Evolutionary conservation across 1,140 invertebrate species (phyloP).

Genomic region (Heliconius congener): DNA sequence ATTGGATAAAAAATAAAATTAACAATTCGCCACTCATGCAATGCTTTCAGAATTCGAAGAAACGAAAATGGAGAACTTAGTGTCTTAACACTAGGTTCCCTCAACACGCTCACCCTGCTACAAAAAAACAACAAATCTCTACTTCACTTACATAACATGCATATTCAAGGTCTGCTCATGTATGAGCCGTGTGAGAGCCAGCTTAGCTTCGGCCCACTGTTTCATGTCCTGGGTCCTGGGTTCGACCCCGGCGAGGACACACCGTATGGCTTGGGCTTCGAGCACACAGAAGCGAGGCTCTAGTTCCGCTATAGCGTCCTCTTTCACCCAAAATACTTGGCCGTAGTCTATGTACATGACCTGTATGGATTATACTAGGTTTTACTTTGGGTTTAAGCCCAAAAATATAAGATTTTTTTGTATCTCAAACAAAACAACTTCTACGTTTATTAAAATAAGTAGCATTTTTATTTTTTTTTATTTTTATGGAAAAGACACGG

Average conservation of each 20-base stretch:
- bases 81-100: too few relatives aligned
- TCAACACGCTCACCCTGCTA: too few relatives aligned
- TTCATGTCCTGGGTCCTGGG: constrained; percentile 19
- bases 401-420: too few relatives aligned
- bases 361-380: constrained; percentile 33
- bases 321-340: constrained; percentile 62
- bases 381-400: too few relatives aligned
- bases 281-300: constrained; percentile 48
- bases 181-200: constrained; percentile 37
- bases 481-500: too few relatives aligned
- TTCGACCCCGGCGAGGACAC: constrained; percentile 56
- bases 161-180: constrained; percentile 46
- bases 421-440: too few relatives aligned
- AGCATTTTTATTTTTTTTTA: too few relatives aligned
- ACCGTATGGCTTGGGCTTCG: constrained; percentile 54
- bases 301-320: constrained; percentile 52
- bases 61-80: too few relatives aligned
- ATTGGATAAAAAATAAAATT: too few relatives aligned
- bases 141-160: constrained; percentile 49
- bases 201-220: constrained; percentile 48
- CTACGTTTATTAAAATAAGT: too few relatives aligned
- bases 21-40: too few relatives aligned
- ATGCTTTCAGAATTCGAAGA: too few relatives aligned
- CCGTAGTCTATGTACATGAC: constrained; percentile 73
- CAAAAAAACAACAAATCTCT: not conserved